Percentiles rank a stretch among this genome's conserved stretches.
phyloP scores from a whole-genome alignment of 2,797 vertebrate species.

The Rhabdomys pumilio region DNA sequence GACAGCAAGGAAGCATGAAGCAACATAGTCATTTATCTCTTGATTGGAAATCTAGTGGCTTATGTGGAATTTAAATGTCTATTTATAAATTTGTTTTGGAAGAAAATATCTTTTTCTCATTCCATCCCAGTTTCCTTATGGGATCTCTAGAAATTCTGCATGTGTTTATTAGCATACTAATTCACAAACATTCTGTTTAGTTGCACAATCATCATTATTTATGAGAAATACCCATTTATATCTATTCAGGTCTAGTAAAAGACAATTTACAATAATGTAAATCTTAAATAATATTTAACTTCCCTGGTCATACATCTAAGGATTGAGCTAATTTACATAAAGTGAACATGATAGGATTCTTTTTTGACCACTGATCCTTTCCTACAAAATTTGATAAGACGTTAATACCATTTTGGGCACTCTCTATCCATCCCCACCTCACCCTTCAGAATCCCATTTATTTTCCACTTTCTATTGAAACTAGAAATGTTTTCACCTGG shows the following conservation, averaged over 20 bases:
- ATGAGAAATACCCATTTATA: not conserved
- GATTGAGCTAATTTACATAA: constrained; percentile 72
- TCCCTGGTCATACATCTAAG: not conserved
- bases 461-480: constrained; percentile 64
- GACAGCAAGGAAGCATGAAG: not conserved
- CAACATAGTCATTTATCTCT: not conserved
- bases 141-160: not conserved
- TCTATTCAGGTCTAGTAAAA: not conserved
- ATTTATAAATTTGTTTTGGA: not conserved
- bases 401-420: constrained; percentile 69
- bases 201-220: not conserved
- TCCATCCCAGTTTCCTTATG: not conserved
- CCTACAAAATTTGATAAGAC: constrained; percentile 58
- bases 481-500: not conserved
- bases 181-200: not conserved
- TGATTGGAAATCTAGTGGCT: not conserved
- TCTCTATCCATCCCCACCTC: not conserved
- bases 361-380: not conserved
- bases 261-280: not conserved
- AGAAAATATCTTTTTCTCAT: not conserved
- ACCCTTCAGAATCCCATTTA: constrained; percentile 62
- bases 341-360: constrained; percentile 36
- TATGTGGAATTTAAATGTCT: not conserved
- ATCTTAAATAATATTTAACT: not conserved
- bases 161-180: not conserved